A percentile compares a stretch with the other conserved stretches of the same genome.
phyloP scores from a whole-genome alignment of 2,113 vertebrate genomes.

The Diphyllodes magnificus region DNA sequence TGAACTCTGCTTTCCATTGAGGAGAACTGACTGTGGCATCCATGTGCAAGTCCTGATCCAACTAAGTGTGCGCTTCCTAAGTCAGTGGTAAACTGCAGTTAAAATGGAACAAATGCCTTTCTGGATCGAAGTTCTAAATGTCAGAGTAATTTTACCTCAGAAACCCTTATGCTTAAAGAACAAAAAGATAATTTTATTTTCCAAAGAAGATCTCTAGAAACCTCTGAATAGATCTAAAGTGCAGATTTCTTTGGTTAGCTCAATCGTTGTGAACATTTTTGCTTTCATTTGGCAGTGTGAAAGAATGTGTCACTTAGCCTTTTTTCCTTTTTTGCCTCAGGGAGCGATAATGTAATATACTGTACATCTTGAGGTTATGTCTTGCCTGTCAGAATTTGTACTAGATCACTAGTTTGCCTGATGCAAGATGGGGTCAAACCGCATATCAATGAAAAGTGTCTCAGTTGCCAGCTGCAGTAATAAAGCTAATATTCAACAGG shows the following conservation, averaged over 20 bases:
- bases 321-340: neutral
- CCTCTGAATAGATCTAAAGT: neutral
- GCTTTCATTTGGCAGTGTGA: neutral
- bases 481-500: neutral
- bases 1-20: neutral
- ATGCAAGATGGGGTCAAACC: neutral
- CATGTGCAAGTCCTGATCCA: neutral
- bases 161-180: neutral
- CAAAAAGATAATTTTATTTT: neutral
- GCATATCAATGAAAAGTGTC: neutral
- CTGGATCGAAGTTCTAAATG: neutral
- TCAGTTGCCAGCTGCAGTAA: neutral
- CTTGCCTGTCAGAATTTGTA: neutral
- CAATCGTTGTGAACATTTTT: neutral
- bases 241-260: neutral
- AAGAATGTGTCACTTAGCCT: neutral
- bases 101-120: neutral
- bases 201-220: neutral
- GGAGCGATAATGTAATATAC: neutral
- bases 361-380: neutral
- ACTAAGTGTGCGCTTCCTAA: neutral
- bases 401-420: neutral
- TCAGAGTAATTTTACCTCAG: neutral
- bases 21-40: neutral
- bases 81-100: neutral